These are phyloP conservation scores for Maniola jurtina DNA, from an alignment of 1,140 invertebrate species.

Conservation along the genomic window DNA sequence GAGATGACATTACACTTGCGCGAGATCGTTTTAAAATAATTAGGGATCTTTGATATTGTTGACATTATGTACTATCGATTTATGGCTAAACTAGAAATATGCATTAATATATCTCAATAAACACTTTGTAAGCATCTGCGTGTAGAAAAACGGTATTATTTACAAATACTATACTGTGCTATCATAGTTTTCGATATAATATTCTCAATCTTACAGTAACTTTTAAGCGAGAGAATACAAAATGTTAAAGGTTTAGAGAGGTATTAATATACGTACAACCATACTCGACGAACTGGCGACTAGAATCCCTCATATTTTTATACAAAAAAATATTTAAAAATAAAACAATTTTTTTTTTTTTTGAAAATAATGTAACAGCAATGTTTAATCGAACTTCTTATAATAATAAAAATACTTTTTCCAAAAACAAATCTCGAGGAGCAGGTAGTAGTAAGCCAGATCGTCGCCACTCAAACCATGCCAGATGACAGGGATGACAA, in stretches of 20 bases:
- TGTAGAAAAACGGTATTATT: conserved; percentile 61
- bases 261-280: conserved; percentile 56
- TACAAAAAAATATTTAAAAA: conserved; percentile 5
- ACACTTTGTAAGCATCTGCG: conserved; percentile 69
- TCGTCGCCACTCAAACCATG: conserved; percentile 70
- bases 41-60: conserved; percentile 76
- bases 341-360: conserved; percentile 1
- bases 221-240: conserved; percentile 59
- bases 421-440: background rate
- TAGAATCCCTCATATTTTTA: conserved; percentile 30
- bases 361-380: background rate
- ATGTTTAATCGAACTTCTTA: too few relatives aligned
- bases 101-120: conserved; percentile 71
- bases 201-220: conserved; percentile 57
- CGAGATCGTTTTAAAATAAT: conserved; percentile 62
- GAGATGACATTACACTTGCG: conserved; percentile 57
- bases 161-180: conserved; percentile 63
- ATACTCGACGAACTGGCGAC: conserved; percentile 64
- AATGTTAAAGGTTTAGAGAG: conserved; percentile 51
- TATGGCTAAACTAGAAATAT: conserved; percentile 72
- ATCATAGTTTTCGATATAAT: conserved; percentile 55
- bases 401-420: background rate
- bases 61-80: conserved; percentile 76
- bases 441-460: conserved; percentile 44
- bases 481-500: conserved; percentile 60